Conservation (phyloP, 2,888 invertebrate species). For the Aproaerema taeniolella region DNA sequence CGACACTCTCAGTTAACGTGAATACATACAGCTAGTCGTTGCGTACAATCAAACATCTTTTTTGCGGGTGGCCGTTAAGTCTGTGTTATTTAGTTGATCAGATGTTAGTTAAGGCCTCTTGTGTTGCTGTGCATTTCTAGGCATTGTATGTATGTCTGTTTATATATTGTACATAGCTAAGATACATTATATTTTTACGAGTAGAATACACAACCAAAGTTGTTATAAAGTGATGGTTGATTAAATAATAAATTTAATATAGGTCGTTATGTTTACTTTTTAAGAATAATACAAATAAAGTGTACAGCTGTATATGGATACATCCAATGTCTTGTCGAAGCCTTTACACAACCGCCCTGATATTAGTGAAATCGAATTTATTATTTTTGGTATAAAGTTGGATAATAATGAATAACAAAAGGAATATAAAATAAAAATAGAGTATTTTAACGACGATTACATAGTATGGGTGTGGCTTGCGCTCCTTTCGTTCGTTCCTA, state of each 20-base stretch:
- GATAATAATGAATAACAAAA: slow-evolving; percentile 27
- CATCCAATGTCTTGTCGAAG: slow-evolving; percentile 58
- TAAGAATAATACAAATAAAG: slow-evolving; percentile 53
- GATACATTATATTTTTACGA: slow-evolving; percentile 77
- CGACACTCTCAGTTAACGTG: too few species aligned
- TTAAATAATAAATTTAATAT: slow-evolving; percentile 72
- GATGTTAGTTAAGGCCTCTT: slow-evolving; percentile 66
- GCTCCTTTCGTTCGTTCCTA: slow-evolving; percentile 70
- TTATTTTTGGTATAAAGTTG: slow-evolving; percentile 59
- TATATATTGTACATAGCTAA: slow-evolving; percentile 75
- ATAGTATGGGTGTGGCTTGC: slow-evolving; percentile 43
- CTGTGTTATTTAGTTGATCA: slow-evolving; percentile 74
- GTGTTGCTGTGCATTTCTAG: slow-evolving; percentile 76
- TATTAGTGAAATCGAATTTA: slow-evolving; percentile 68
- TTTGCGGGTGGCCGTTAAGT: slow-evolving; percentile 63
- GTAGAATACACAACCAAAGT: slow-evolving; percentile 79
- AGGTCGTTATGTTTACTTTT: slow-evolving; percentile 73
- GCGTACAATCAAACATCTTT: slow-evolving; percentile 41
- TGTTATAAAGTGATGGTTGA: slow-evolving; percentile 79
- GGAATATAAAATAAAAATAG: slow-evolving; percentile 27
- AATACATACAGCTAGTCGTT: neutral
- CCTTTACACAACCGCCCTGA: slow-evolving; percentile 70
- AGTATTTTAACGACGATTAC: slow-evolving; percentile 35
- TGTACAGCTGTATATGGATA: slow-evolving; percentile 54
- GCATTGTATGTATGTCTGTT: slow-evolving; percentile 80